Conservation (phyloP, 2,888 invertebrate genomes). For the Coronaproctus castanopsis region DNA sequence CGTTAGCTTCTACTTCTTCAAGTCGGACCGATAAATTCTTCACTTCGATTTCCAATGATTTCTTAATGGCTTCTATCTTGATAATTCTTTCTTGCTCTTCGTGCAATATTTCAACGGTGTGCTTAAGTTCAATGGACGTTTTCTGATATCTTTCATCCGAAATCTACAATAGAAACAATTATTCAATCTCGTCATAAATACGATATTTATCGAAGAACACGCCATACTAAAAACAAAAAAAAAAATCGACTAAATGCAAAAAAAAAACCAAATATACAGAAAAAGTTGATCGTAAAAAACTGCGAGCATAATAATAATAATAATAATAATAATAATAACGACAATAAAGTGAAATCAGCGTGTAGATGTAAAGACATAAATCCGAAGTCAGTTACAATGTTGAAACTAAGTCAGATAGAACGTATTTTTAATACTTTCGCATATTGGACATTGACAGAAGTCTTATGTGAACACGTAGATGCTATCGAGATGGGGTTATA, state of each 20-base stretch:
- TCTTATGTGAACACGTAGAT: too few species aligned
- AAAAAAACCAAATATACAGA: background rate
- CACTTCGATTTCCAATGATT: constrained; percentile 90
- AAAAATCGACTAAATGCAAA: background rate
- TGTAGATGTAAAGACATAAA: too few species aligned
- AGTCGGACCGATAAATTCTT: constrained; percentile 82
- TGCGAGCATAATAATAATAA: too few species aligned
- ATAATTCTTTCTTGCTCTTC: constrained; percentile 92
- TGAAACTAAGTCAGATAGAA: too few species aligned
- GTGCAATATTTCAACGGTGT: constrained; percentile 79
- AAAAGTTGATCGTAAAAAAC: background rate
- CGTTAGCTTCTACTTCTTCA: constrained; percentile 92
- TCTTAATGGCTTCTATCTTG: constrained; percentile 93
- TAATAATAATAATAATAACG: too few species aligned
- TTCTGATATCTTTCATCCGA: constrained; percentile 86
- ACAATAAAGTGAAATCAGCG: too few species aligned
- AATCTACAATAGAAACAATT: constrained; percentile 24
- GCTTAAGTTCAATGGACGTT: constrained; percentile 76
- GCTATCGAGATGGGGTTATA: too few species aligned
- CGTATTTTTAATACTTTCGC: too few species aligned
- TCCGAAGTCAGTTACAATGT: too few species aligned
- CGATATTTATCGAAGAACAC: background rate
- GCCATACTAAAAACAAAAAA: too few species aligned
- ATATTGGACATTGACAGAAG: too few species aligned
- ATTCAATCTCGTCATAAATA: background rate